Conservation (phyloP, 2,113 vertebrate species). For the Neolamprologus devosi region DNA sequence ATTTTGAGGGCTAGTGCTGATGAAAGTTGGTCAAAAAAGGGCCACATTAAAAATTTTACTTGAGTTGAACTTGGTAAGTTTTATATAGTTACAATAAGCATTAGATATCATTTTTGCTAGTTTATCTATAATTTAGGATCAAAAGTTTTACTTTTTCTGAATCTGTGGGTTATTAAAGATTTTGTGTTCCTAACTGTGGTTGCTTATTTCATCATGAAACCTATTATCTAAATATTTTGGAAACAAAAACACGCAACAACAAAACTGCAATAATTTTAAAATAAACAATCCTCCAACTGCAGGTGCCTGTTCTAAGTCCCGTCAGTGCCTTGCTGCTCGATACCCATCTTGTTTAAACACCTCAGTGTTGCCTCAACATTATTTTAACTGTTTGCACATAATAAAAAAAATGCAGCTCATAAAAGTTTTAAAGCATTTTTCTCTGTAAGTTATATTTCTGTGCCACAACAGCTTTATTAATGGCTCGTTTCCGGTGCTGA, state of each 20-base stretch:
- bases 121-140: not conserved
- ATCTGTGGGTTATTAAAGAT: not conserved
- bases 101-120: not conserved
- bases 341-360: not conserved
- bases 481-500: not conserved
- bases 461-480: not conserved
- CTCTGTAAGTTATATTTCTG: not conserved
- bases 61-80: not conserved
- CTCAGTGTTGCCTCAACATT: not conserved
- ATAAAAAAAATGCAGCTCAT: not conserved
- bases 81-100: not conserved
- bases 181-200: not conserved
- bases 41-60: not conserved
- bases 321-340: not conserved
- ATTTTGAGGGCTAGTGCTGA: not conserved
- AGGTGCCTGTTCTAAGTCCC: not conserved
- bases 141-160: not conserved
- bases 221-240: not conserved
- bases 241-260: accelerated
- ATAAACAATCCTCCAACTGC: not conserved
- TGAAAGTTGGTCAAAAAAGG: constrained; percentile 19
- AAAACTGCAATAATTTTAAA: not conserved
- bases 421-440: not conserved
- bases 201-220: not conserved
- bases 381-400: not conserved